Evolutionary conservation across 2,888 invertebrate genomes (phyloP).

Genomic region (Plagodis dolabraria): DNA sequence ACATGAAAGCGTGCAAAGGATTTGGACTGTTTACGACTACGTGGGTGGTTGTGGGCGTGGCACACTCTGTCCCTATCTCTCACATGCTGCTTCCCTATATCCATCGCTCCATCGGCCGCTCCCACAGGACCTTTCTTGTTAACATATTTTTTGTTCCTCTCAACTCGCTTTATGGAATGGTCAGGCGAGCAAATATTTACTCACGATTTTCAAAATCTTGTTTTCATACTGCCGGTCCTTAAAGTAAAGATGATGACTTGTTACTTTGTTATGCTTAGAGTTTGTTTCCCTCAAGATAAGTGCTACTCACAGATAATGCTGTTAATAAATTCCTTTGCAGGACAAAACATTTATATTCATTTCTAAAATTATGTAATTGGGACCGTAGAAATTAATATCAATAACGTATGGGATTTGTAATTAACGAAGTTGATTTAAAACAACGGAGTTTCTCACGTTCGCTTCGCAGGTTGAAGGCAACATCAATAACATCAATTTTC

Average conservation of each 20-base stretch:
- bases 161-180: conserved; percentile 76
- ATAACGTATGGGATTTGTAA: conserved; percentile 13
- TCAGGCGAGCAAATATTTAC: conserved; percentile 83
- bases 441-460: conserved; percentile 36
- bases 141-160: conserved; percentile 80
- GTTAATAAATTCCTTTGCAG: conserved; percentile 14
- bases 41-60: conserved; percentile 84
- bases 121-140: conserved; percentile 84
- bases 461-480: conserved; percentile 16
- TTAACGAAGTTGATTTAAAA: conserved; percentile 25
- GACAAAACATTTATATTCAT: neutral
- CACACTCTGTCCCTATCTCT: conserved; percentile 58
- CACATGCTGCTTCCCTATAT: conserved; percentile 44
- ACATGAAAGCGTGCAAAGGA: conserved; percentile 84
- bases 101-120: conserved; percentile 73
- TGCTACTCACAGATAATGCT: conserved; percentile 28
- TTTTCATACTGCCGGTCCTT: conserved; percentile 72
- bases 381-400: conserved; percentile 23
- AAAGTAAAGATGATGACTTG: conserved; percentile 64
- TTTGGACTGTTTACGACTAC: conserved; percentile 84
- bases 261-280: conserved; percentile 48
- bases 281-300: conserved; percentile 38
- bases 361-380: conserved; percentile 21
- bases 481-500: conserved; percentile 33
- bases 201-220: conserved; percentile 82